Conservation (phyloP, 2,888 invertebrate species). For the Gortyna flavago region DNA sequence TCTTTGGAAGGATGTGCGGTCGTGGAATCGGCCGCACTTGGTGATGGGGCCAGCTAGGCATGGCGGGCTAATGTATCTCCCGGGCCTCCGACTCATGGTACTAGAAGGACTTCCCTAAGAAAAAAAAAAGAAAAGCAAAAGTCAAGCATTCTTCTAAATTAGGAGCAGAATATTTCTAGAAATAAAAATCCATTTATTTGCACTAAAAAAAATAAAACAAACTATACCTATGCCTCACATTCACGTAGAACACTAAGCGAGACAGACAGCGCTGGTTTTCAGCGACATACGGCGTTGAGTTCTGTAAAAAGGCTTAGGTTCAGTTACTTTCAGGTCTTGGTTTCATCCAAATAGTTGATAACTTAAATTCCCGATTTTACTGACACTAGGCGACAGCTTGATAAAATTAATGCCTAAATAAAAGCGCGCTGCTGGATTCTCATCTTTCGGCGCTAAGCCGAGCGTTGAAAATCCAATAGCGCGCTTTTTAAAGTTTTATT, state of each 20-base stretch:
- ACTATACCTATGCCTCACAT: neutral
- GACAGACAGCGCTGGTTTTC: neutral
- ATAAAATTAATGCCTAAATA: neutral
- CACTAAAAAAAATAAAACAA: neutral
- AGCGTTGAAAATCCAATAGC: too few relatives aligned
- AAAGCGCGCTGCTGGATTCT: neutral
- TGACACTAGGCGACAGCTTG: neutral
- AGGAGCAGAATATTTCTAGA: neutral
- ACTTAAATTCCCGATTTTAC: neutral
- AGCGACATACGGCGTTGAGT: neutral
- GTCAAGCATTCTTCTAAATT: too few relatives aligned
- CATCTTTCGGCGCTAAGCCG: neutral
- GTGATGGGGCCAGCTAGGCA: too few relatives aligned
- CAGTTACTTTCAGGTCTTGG: neutral
- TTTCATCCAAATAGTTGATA: neutral
- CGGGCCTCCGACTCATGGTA: too few relatives aligned
- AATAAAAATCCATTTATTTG: neutral
- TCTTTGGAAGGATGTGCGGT: too few relatives aligned
- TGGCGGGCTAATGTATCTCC: too few relatives aligned
- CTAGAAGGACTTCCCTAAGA: too few relatives aligned
- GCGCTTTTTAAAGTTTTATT: too few relatives aligned
- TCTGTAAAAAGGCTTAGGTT: neutral
- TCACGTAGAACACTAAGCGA: neutral
- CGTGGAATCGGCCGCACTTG: too few relatives aligned
- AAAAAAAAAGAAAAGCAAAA: too few relatives aligned